Conservation (phyloP, 1,140 invertebrate genomes). For the Bemisia tabaci region DNA sequence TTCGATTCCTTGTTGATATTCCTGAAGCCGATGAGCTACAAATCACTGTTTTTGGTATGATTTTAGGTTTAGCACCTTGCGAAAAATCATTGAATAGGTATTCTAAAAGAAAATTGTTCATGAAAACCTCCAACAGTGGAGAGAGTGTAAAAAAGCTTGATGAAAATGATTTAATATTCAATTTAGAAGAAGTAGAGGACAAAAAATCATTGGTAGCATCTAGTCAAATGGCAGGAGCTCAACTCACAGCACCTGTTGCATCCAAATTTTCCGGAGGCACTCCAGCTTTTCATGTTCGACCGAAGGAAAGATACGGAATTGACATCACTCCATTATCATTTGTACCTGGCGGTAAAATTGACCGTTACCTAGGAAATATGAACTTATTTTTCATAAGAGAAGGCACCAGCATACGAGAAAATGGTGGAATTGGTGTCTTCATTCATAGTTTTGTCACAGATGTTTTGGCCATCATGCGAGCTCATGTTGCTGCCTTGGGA, state of each 20-base stretch:
- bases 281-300: slow-evolving; percentile 34
- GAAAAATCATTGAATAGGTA: background rate
- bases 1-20: slow-evolving; percentile 63
- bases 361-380: slow-evolving; percentile 79
- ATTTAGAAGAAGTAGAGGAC: slow-evolving; percentile 1
- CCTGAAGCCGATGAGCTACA: slow-evolving; percentile 85
- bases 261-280: slow-evolving; percentile 4
- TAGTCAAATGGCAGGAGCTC: background rate
- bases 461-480: slow-evolving; percentile 76
- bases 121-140: background rate
- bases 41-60: slow-evolving; percentile 49
- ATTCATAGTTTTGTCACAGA: slow-evolving; percentile 87
- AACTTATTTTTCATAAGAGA: slow-evolving; percentile 94
- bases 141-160: background rate
- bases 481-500: slow-evolving; percentile 83
- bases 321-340: slow-evolving; percentile 74
- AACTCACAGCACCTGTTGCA: slow-evolving; percentile 1
- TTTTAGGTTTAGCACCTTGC: slow-evolving; percentile 1
- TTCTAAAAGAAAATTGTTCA: background rate
- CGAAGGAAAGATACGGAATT: slow-evolving; percentile 56
- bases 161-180: slow-evolving; percentile 3
- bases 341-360: slow-evolving; percentile 63
- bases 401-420: slow-evolving; percentile 79
- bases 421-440: slow-evolving; percentile 82
- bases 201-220: background rate